Percentiles rank a stretch among this genome's conserved stretches.
Evolutionary conservation across 2,113 vertebrate species (phyloP).

Genomic region (Heptranchias perlo): DNA sequence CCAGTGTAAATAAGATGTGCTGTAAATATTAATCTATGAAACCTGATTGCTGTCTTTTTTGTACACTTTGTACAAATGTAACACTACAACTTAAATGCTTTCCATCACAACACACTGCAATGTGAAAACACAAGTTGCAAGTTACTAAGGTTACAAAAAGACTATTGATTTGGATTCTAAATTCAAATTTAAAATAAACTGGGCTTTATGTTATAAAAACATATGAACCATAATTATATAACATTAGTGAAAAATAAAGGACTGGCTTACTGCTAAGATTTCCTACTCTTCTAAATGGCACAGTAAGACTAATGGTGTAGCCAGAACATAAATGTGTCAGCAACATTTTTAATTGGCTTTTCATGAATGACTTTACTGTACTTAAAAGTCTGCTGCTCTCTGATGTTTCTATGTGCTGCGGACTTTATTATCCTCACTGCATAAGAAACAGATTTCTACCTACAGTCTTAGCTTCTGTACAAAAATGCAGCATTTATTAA

Average conservation of each 20-base stretch:
- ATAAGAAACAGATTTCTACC: slow-evolving; percentile 37
- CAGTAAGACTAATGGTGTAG: slow-evolving; percentile 38
- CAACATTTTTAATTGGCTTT: slow-evolving; percentile 49
- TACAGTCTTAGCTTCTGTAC: background rate
- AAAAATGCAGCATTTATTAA: background rate
- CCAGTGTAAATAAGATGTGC: background rate
- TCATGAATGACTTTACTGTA: slow-evolving; percentile 49
- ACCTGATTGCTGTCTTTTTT: background rate
- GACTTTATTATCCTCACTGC: slow-evolving; percentile 45
- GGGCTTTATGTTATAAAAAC: background rate
- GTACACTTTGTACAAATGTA: background rate
- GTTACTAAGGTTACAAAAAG: background rate
- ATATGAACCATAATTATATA: background rate
- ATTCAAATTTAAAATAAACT: slow-evolving; percentile 27
- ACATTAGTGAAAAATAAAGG: background rate
- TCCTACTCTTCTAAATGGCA: slow-evolving; percentile 29
- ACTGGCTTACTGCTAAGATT: slow-evolving; percentile 25
- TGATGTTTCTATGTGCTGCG: slow-evolving; percentile 49
- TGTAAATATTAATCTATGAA: background rate
- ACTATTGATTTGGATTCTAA: slow-evolving; percentile 22
- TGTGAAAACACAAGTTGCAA: background rate
- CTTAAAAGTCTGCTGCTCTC: slow-evolving; percentile 41
- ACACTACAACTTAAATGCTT: slow-evolving; percentile 2
- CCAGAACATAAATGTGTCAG: slow-evolving; percentile 50
- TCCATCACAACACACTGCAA: background rate